Conservation (phyloP, 1,140 invertebrate species). For the Drusus annulatus region DNA sequence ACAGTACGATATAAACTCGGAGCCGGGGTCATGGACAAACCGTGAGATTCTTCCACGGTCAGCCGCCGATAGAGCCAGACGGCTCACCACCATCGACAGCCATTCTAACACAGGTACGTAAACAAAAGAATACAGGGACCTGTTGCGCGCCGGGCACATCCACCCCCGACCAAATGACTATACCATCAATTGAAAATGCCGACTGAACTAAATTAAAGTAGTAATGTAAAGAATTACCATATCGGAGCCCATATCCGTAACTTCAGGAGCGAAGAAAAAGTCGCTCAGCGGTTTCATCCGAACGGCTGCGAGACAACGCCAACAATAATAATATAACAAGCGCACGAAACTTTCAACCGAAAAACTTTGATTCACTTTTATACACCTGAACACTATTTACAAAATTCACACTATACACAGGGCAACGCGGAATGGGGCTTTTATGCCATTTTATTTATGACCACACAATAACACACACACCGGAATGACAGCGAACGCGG, state of each 20-base stretch:
- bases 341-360: constrained; percentile 11
- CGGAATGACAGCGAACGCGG: constrained; percentile 29
- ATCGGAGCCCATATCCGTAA: constrained; percentile 83
- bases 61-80: constrained; percentile 15
- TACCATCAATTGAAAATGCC: neutral
- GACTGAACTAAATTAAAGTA: too few species aligned
- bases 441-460: constrained; percentile 38
- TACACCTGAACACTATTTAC: constrained; percentile 34
- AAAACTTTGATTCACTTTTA: constrained; percentile 12
- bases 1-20: neutral
- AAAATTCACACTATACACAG: constrained; percentile 59
- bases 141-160: constrained; percentile 22
- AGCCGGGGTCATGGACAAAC: constrained; percentile 43
- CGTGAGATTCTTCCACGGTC: constrained; percentile 46
- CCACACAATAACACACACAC: neutral
- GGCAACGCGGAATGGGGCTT: constrained; percentile 28
- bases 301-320: constrained; percentile 63
- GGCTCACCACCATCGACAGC: neutral
- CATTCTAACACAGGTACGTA: constrained; percentile 16
- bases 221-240: constrained; percentile 71
- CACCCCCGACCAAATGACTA: constrained; percentile 46
- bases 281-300: constrained; percentile 81
- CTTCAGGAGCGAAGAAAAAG: constrained; percentile 79
- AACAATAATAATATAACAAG: constrained; percentile 35
- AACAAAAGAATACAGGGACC: constrained; percentile 30